These are phyloP conservation scores for Megastigmus dorsalis DNA, from an alignment of 2,888 invertebrate species.

Conservation along the genomic window DNA sequence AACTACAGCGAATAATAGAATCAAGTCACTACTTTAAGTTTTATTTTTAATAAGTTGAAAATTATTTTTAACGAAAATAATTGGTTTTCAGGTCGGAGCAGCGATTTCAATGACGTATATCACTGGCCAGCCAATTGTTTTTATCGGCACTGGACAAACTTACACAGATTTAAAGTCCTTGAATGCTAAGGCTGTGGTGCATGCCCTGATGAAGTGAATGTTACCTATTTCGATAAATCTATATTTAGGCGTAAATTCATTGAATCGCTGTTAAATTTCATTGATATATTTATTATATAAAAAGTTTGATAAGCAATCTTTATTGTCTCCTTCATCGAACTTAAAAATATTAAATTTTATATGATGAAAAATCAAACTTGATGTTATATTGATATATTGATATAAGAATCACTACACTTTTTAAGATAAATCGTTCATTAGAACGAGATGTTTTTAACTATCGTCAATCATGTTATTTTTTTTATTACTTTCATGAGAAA, in stretches of 20 bases:
- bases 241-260: conserved; percentile 19
- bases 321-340: conserved; percentile 26
- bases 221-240: conserved; percentile 41
- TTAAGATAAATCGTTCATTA: background rate
- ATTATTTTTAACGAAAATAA: background rate
- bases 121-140: conserved; percentile 99
- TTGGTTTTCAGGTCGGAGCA: conserved; percentile 85
- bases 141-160: conserved; percentile 99
- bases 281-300: conserved; percentile 42
- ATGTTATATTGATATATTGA: conserved; percentile 8
- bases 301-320: conserved; percentile 35
- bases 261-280: conserved; percentile 37
- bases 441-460: background rate
- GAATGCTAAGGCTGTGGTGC: conserved; percentile 96
- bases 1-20: too few relatives aligned
- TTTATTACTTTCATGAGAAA: conserved; percentile 5
- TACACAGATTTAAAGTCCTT: conserved; percentile 98
- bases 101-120: conserved; percentile 99
- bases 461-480: conserved; percentile 13
- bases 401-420: background rate
- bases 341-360: conserved; percentile 35
- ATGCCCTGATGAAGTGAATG: conserved; percentile 91
- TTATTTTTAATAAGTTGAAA: background rate
- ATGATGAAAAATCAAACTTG: conserved; percentile 15
- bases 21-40: background rate